Conservation (phyloP, 2,797 vertebrate species). For the Brachyalestes nurse region DNA sequence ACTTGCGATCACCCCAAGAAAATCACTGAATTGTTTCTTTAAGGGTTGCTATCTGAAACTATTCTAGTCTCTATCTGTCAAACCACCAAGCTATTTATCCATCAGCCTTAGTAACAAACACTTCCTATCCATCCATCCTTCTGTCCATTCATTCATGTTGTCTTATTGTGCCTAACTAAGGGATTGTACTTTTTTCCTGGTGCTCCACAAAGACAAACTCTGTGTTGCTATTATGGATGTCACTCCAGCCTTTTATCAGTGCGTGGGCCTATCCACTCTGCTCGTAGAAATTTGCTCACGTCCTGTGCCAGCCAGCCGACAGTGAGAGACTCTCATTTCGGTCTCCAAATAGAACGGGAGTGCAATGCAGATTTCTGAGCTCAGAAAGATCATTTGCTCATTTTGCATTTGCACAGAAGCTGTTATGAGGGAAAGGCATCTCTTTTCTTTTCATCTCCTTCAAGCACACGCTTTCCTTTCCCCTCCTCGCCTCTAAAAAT, state of each 20-base stretch:
- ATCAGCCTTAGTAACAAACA: too few relatives aligned
- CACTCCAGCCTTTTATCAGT: constrained; percentile 40
- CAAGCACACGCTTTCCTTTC: constrained; percentile 58
- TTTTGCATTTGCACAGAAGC: constrained; percentile 79
- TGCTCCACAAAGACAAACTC: background rate
- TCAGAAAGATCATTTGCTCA: constrained; percentile 76
- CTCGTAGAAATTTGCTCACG: constrained; percentile 51
- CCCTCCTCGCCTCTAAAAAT: constrained; percentile 50
- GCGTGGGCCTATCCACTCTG: constrained; percentile 10
- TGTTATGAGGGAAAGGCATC: constrained; percentile 66
- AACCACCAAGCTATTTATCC: background rate
- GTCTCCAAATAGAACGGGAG: constrained; percentile 71
- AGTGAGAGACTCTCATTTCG: constrained; percentile 46
- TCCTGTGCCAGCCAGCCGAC: constrained; percentile 34
- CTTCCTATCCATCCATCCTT: background rate
- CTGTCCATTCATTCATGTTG: constrained; percentile 9
- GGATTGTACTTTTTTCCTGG: constrained; percentile 3
- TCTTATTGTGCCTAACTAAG: background rate
- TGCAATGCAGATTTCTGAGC: constrained; percentile 74
- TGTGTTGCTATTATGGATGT: constrained; percentile 30
- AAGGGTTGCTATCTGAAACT: too few relatives aligned
- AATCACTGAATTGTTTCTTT: too few relatives aligned
- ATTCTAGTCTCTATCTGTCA: too few relatives aligned
- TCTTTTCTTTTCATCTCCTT: constrained; percentile 61
- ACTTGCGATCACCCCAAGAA: too few relatives aligned